Evolutionary conservation across 2,888 invertebrate species (phyloP).

Genomic region (Spisula subtruncata): DNA sequence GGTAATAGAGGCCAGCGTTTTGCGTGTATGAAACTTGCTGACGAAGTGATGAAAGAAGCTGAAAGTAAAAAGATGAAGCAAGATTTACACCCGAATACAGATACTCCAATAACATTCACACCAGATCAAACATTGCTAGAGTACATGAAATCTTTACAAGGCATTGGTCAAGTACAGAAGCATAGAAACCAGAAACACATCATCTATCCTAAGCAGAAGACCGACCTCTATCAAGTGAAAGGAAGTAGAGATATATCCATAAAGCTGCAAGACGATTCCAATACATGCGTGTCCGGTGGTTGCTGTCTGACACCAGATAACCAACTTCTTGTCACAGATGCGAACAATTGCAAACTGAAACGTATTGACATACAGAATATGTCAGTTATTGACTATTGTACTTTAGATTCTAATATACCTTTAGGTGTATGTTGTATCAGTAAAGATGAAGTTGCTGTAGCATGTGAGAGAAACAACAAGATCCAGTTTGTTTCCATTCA

Average conservation of each 20-base stretch:
- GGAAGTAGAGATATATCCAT: too few species aligned
- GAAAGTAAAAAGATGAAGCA: neutral
- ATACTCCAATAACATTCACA: neutral
- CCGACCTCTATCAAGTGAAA: too few species aligned
- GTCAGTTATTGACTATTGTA: constrained; percentile 3
- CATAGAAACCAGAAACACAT: neutral
- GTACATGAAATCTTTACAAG: neutral
- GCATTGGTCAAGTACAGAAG: neutral
- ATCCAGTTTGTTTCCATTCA: constrained; percentile 30
- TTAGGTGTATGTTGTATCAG: constrained; percentile 16
- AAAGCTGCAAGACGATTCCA: too few species aligned
- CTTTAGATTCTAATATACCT: neutral
- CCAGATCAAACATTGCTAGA: neutral
- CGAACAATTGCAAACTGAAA: constrained; percentile 26
- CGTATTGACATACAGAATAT: constrained; percentile 14
- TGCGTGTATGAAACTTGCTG: constrained; percentile 16
- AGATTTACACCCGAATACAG: neutral
- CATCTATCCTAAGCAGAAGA: neutral
- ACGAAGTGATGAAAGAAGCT: neutral
- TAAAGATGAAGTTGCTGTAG: constrained; percentile 24
- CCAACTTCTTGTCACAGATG: constrained; percentile 4
- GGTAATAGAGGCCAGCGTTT: constrained; percentile 31
- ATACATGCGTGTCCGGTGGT: neutral
- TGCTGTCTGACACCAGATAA: constrained; percentile 28
- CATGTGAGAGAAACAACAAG: too few species aligned